These are phyloP conservation scores for Leucania comma DNA, from an alignment of 2,888 invertebrate genomes.

Conservation along the genomic window DNA sequence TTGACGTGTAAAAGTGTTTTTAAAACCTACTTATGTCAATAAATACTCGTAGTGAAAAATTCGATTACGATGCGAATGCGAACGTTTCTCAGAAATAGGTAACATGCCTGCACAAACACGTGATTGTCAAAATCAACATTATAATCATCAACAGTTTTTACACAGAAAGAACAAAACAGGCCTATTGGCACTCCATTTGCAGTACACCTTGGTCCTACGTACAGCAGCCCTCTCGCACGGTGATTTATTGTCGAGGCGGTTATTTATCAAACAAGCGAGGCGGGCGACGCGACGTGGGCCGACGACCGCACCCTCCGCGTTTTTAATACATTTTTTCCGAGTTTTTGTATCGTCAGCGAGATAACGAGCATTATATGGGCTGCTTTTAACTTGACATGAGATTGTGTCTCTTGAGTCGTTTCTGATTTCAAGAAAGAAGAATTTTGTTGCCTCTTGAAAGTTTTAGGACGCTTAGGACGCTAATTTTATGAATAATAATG, in stretches of 20 bases:
- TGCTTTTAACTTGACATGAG: slow-evolving; percentile 51
- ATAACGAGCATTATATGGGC: slow-evolving; percentile 75
- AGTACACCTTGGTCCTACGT: slow-evolving; percentile 9
- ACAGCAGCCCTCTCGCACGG: slow-evolving; percentile 59
- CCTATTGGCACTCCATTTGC: slow-evolving; percentile 38
- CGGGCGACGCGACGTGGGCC: slow-evolving; percentile 64
- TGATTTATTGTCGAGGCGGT: slow-evolving; percentile 81
- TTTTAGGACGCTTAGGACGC: background rate
- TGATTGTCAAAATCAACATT: background rate
- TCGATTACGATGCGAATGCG: no score
- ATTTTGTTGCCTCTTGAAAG: background rate
- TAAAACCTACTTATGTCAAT: no score
- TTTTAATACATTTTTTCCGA: slow-evolving; percentile 78
- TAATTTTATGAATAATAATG: no score
- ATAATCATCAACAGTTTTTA: no score
- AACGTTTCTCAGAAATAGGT: no score
- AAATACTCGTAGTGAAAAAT: no score
- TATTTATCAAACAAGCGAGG: slow-evolving; percentile 84
- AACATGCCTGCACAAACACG: background rate
- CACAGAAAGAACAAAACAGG: background rate
- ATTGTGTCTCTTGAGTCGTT: background rate
- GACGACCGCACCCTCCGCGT: slow-evolving; percentile 70
- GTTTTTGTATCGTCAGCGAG: slow-evolving; percentile 82
- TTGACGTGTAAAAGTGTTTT: no score
- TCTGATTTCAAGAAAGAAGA: slow-evolving; percentile 6